Conservation (phyloP, 2,888 invertebrate species). For the Ypsolopha scabrella region DNA sequence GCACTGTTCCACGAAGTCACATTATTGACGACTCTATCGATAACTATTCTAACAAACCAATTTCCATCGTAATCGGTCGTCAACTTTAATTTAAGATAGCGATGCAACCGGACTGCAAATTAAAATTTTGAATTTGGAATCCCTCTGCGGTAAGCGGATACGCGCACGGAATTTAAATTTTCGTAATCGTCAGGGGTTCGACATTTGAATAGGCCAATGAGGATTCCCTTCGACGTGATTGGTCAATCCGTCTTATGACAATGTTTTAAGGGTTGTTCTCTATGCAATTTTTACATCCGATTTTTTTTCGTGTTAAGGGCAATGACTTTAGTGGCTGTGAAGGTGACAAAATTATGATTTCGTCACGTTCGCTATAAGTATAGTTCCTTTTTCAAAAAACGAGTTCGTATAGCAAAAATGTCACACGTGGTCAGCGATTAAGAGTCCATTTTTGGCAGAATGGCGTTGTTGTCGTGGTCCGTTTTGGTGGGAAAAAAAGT, state of each 20-base stretch:
- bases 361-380: neutral
- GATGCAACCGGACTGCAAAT: slow-evolving; percentile 10
- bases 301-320: too few relatives aligned
- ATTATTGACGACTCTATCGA: neutral
- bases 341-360: neutral
- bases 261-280: neutral
- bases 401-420: neutral
- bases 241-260: slow-evolving; percentile 18
- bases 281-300: too few relatives aligned
- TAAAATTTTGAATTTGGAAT: slow-evolving; percentile 22
- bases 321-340: neutral
- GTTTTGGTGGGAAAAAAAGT: slow-evolving; percentile 27
- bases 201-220: slow-evolving; percentile 48
- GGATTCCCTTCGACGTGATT: slow-evolving; percentile 26
- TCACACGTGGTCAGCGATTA: slow-evolving; percentile 22
- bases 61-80: neutral
- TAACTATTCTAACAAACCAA: neutral
- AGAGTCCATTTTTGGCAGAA: slow-evolving; percentile 39
- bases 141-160: slow-evolving; percentile 12
- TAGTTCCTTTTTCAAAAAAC: too few relatives aligned
- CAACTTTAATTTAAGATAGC: neutral
- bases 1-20: slow-evolving; percentile 1
- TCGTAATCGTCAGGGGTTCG: slow-evolving; percentile 29
- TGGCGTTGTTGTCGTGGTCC: slow-evolving; percentile 18
- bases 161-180: slow-evolving; percentile 27